phyloP scores from a whole-genome alignment of 1,140 invertebrate species.

The Hydropsyche tenuis region DNA sequence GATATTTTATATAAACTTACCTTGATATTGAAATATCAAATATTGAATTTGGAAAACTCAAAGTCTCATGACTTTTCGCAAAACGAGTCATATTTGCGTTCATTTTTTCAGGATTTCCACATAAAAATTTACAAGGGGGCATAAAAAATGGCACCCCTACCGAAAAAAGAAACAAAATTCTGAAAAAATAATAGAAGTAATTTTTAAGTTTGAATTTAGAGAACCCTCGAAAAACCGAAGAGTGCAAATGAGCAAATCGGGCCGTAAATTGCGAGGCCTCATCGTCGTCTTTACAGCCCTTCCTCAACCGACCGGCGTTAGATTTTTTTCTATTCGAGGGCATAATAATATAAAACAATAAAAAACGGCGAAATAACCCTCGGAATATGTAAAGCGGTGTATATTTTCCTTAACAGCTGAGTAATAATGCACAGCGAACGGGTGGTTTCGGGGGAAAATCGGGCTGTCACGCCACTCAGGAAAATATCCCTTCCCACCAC shows the following conservation, averaged over 20 bases:
- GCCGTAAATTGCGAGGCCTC: slow-evolving; percentile 21
- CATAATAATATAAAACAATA: slow-evolving; percentile 36
- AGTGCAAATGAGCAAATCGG: slow-evolving; percentile 19
- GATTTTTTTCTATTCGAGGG: slow-evolving; percentile 14
- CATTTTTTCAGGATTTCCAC: neutral
- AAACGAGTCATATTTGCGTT: neutral
- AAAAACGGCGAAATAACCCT: slow-evolving; percentile 31
- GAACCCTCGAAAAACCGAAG: no score
- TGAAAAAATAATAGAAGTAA: neutral
- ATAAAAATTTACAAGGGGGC: slow-evolving; percentile 14
- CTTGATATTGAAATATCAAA: no score
- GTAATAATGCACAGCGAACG: slow-evolving; percentile 21
- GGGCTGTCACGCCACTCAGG: slow-evolving; percentile 29
- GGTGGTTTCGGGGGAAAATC: slow-evolving; percentile 25
- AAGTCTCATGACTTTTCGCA: neutral
- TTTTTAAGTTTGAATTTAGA: slow-evolving; percentile 9
- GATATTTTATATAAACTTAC: no score
- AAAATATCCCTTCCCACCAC: neutral
- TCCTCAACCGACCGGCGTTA: neutral
- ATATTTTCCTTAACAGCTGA: slow-evolving; percentile 36
- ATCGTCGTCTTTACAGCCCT: neutral
- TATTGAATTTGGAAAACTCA: no score
- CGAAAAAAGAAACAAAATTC: neutral
- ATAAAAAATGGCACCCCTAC: neutral
- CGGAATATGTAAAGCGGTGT: slow-evolving; percentile 34